Conservation (phyloP, 2,797 vertebrate genomes). For the Crocodylus rhombifer region DNA sequence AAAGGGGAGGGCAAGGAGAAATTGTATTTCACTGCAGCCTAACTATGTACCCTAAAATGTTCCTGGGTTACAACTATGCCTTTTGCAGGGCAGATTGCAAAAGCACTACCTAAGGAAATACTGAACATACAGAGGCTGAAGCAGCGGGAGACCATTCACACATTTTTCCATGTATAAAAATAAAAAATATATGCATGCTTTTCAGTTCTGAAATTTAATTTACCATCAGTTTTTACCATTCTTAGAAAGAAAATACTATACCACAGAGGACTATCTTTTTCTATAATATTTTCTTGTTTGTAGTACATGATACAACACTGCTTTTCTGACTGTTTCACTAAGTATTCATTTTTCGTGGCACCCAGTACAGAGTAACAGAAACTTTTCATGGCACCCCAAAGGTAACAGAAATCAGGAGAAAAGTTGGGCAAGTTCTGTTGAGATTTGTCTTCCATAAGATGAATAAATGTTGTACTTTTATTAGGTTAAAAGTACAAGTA, state of each 20-base stretch:
- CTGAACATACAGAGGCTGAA: background rate
- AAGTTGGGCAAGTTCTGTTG: background rate
- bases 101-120: background rate
- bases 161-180: background rate
- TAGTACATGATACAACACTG: background rate
- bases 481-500: background rate
- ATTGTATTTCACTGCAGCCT: rapidly evolving
- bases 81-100: background rate
- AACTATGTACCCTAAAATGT: background rate
- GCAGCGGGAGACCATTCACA: background rate
- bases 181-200: background rate
- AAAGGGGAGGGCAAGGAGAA: background rate
- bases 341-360: background rate
- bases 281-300: background rate
- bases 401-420: background rate
- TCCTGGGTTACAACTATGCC: background rate
- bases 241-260: background rate
- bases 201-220: conserved; percentile 29
- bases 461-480: background rate
- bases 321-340: background rate
- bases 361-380: background rate
- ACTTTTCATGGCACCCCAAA: background rate
- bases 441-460: background rate
- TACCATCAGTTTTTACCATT: background rate
- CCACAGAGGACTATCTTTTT: rapidly evolving